Evolutionary conservation across 2,113 vertebrate genomes (phyloP).

Genomic region (Leuciscus idus): DNA sequence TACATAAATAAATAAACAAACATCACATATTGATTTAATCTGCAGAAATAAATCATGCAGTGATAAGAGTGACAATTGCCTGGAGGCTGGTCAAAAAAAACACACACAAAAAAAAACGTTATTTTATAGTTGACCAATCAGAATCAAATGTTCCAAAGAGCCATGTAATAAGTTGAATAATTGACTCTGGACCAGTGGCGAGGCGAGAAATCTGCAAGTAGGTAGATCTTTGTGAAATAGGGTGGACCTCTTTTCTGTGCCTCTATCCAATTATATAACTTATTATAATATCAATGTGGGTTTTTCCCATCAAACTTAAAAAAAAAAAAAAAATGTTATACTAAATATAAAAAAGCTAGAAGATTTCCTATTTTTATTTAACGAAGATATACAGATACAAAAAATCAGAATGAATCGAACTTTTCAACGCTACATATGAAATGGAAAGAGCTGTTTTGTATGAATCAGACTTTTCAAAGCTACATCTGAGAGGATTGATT

Average conservation of each 20-base stretch:
- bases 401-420: not conserved
- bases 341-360: not conserved
- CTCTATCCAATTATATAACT: not conserved
- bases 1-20: too few species aligned
- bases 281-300: not conserved
- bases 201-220: not conserved
- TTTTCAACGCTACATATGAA: not conserved
- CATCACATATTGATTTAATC: not conserved
- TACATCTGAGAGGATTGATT: not conserved
- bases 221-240: not conserved
- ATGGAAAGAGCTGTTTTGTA: not conserved
- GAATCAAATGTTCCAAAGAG: not conserved
- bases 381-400: not conserved
- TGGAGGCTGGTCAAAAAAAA: too few species aligned
- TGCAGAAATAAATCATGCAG: not conserved
- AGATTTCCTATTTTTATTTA: not conserved
- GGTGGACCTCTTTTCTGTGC: not conserved
- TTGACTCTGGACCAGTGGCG: not conserved
- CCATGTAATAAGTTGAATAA: not conserved
- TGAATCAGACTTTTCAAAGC: not conserved
- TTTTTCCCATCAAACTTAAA: not conserved
- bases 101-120: too few species aligned
- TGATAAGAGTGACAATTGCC: not conserved
- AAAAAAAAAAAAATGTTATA: not conserved
- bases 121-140: not conserved